Evolutionary conservation across 2,888 invertebrate genomes (phyloP).

Genomic region (Argyresthia goedartella): DNA sequence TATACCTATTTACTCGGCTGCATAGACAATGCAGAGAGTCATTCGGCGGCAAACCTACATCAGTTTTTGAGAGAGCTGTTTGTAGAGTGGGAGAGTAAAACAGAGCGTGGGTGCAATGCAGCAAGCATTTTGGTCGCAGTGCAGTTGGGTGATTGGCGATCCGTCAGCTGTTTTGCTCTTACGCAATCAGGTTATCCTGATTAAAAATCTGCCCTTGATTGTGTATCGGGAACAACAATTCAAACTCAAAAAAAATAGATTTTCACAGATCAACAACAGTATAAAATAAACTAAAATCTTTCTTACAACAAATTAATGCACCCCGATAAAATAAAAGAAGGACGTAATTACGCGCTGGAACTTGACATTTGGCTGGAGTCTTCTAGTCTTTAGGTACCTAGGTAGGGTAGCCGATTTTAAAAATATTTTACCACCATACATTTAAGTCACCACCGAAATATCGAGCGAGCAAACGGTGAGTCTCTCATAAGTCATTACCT

Average conservation of each 20-base stretch:
- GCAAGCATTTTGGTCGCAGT: slow-evolving; percentile 15
- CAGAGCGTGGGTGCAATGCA: slow-evolving; percentile 13
- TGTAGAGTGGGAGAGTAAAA: slow-evolving; percentile 9
- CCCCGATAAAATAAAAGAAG: slow-evolving; percentile 6
- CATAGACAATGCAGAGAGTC: background rate
- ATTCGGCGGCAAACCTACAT: background rate
- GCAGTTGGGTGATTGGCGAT: slow-evolving; percentile 13
- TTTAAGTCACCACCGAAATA: slow-evolving; percentile 13
- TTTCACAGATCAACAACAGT: slow-evolving; percentile 9
- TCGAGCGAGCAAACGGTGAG: background rate
- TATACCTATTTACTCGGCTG: too few species aligned
- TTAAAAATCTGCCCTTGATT: slow-evolving; percentile 14
- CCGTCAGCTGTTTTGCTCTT: slow-evolving; percentile 21
- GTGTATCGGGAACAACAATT: slow-evolving; percentile 2
- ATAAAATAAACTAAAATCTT: background rate
- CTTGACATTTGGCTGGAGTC: slow-evolving; percentile 3
- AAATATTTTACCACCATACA: slow-evolving; percentile 8
- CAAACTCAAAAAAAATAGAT: slow-evolving; percentile 10
- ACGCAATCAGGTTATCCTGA: slow-evolving; percentile 18
- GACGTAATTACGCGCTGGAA: slow-evolving; percentile 1
- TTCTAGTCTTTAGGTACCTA: background rate
- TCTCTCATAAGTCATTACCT: background rate
- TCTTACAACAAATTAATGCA: slow-evolving; percentile 1
- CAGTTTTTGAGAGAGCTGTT: background rate
- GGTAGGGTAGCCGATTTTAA: slow-evolving; percentile 3